Evolutionary conservation across 1,140 invertebrate genomes (phyloP).

Genomic region (Melitaea cinxia): DNA sequence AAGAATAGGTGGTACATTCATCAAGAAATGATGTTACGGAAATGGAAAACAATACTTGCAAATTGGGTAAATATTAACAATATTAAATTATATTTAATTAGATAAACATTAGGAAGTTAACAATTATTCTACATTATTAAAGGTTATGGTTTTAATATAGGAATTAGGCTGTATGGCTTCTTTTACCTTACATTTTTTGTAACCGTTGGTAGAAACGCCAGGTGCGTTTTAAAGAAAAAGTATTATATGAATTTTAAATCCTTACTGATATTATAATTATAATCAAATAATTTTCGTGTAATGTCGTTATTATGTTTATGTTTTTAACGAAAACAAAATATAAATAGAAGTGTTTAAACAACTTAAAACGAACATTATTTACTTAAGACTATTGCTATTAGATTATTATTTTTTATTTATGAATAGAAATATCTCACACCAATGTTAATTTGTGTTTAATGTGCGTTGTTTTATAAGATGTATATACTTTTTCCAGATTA

Average conservation of each 20-base stretch:
- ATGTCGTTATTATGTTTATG: no score
- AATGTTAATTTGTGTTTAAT: no score
- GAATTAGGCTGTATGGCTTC: background rate
- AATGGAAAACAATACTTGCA: constrained; percentile 68
- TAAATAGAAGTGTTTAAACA: no score
- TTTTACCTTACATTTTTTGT: constrained; percentile 1
- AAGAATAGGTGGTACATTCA: constrained; percentile 1
- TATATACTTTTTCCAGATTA: constrained; percentile 63
- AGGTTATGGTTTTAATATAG: background rate
- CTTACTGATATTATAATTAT: constrained; percentile 1
- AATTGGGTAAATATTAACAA: constrained; percentile 63
- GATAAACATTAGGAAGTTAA: background rate
- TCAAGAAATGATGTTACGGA: constrained; percentile 54
- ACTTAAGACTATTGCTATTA: no score
- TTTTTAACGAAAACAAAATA: no score
- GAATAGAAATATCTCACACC: no score
- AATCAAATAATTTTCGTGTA: no score
- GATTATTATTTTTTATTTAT: no score
- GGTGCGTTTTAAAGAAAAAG: constrained; percentile 13
- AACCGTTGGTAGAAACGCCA: constrained; percentile 21
- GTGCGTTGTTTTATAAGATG: no score
- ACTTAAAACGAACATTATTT: no score
- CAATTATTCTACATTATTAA: background rate
- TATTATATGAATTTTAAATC: no score
- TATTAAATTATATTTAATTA: background rate